These are phyloP conservation scores for Cariama cristata DNA, from an alignment of 2,113 vertebrate genomes.

Conservation along the genomic window DNA sequence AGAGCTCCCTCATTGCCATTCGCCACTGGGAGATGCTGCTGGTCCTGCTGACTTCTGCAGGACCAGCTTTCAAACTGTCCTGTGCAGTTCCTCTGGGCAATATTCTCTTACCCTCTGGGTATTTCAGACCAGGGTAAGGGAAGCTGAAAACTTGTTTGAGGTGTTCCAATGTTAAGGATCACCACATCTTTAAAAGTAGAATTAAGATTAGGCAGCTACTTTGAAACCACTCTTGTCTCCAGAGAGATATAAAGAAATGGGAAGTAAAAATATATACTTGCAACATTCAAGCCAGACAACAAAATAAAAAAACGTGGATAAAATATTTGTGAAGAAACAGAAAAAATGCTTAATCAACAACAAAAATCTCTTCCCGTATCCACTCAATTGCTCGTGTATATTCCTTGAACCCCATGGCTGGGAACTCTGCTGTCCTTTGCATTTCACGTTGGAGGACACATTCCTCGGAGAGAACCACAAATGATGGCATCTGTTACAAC, in stretches of 20 bases:
- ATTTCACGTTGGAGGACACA: background rate
- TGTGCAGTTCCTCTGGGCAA: background rate
- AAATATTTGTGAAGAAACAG: background rate
- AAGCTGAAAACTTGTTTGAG: background rate
- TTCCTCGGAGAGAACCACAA: background rate
- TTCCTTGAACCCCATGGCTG: background rate
- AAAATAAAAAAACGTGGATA: background rate
- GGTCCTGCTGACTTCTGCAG: background rate
- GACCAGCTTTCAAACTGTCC: background rate
- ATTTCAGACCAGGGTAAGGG: background rate
- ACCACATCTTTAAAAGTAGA: background rate
- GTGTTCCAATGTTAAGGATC: background rate
- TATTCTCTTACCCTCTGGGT: background rate
- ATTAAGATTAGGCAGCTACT: background rate
- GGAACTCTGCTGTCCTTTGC: background rate
- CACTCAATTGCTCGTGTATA: background rate
- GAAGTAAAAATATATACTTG: background rate
- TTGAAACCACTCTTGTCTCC: background rate
- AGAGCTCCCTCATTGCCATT: background rate
- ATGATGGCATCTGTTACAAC: background rate
- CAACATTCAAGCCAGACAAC: background rate
- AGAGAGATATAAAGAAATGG: background rate
- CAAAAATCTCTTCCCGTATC: background rate
- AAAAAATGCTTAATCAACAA: background rate
- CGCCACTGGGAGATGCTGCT: background rate